These are phyloP conservation scores for Chrosomus eos DNA, from an alignment of 2,797 vertebrate species.

Conservation along the genomic window DNA sequence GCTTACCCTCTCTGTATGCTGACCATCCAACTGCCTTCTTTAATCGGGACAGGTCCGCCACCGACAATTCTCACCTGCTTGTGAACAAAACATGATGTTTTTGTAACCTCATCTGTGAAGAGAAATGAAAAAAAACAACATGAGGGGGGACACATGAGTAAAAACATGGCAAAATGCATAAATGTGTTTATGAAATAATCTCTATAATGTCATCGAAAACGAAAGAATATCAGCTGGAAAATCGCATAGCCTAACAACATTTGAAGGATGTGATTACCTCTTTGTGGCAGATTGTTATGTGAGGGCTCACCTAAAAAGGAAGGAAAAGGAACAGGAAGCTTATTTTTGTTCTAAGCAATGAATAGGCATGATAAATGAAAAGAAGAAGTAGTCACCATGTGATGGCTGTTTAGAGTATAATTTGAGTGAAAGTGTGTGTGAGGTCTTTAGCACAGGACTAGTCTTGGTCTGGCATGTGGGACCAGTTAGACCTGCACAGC, in stretches of 20 bases:
- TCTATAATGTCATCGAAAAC: conserved; percentile 2
- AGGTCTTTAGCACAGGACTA: conserved; percentile 44
- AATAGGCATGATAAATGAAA: conserved; percentile 26
- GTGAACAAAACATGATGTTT: conserved; percentile 76
- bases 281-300: conserved; percentile 53
- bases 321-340: conserved; percentile 17
- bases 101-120: conserved; percentile 42
- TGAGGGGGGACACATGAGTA: neutral
- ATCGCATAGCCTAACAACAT: neutral
- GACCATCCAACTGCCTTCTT: conserved; percentile 95
- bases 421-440: conserved; percentile 45
- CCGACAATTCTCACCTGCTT: conserved; percentile 89
- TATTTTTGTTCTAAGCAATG: conserved; percentile 23
- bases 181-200: neutral
- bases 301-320: conserved; percentile 58
- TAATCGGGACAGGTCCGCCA: conserved; percentile 86
- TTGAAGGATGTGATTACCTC: conserved; percentile 52
- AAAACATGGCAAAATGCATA: neutral
- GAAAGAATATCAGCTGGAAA: neutral
- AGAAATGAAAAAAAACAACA: neutral
- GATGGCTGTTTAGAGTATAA: conserved; percentile 37
- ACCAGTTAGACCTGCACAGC: conserved; percentile 32
- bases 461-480: conserved; percentile 51
- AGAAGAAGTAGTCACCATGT: conserved; percentile 5
- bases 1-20: conserved; percentile 87